Conservation (phyloP, 2,113 vertebrate genomes). For the Scolopax mira region DNA sequence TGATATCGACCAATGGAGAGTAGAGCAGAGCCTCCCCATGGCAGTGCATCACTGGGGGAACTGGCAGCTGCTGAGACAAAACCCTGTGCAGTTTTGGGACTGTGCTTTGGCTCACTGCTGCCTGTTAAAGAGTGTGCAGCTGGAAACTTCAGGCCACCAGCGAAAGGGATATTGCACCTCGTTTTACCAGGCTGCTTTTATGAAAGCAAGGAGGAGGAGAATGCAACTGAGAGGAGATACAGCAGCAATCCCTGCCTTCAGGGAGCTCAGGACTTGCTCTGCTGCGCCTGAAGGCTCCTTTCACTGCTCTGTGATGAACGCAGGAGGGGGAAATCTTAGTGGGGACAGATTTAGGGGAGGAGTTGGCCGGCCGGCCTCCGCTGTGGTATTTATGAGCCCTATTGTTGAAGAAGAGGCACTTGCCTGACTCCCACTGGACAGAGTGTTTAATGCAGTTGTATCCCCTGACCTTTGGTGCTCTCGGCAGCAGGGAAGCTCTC, state of each 20-base stretch:
- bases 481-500: neutral
- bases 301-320: neutral
- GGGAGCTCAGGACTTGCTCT: neutral
- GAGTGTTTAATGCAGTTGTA: neutral
- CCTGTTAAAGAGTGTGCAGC: neutral
- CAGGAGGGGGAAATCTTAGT: neutral
- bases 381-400: neutral
- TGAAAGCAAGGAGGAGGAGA: neutral
- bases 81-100: neutral
- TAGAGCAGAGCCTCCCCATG: rapidly evolving
- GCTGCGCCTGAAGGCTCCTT: neutral
- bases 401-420: neutral
- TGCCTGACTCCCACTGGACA: neutral
- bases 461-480: neutral
- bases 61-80: neutral
- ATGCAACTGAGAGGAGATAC: neutral
- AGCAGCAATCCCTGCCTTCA: neutral
- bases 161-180: neutral
- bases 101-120: neutral
- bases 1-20: rapidly evolving
- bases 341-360: neutral
- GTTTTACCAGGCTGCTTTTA: neutral
- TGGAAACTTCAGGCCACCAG: neutral
- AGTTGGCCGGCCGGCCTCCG: neutral
- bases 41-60: rapidly evolving